Base-by-base conservation (phyloP, 1,140 invertebrate genomes). In the Hycleus phaleratus region DNA sequence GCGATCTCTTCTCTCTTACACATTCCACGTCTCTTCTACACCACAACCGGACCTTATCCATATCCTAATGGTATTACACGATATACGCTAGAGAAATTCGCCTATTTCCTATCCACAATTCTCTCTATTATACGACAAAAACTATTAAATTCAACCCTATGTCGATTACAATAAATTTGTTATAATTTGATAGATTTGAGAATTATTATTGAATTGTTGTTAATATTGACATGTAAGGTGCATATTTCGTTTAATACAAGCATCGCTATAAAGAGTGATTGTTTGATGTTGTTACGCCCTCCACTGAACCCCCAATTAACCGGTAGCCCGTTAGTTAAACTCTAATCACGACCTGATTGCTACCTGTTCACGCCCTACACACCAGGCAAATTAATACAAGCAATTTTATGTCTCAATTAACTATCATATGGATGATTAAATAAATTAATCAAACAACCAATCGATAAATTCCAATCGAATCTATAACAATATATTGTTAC, bases 221-320 rank as follows among this genome's bases (percentile, higher is more conserved):
- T 18, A 18, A 18, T 18, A 18, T 18, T 18, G 18, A 18, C 18
- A 18, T 18, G 18, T 18, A 18, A 18, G 18, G 18, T 18, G 18
- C 18, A 18, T 18, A 18, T 18, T 18, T 18, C 18, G 32, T 32
- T 32, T 32, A 32, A 7, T 7, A 32, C 32, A 32, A 42, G 5
- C 5, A 42, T 9, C 40, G 10, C 40, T 42, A 42, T 42, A 42
- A 9, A 42, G 46, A 50, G 58, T 53, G 58, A 49, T 67, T 64
- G 62, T 67, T 64, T 67, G 65, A 67, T 62, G 65, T 67, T 60
- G 65, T 67, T 67, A 67, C 65, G 65, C 65, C 65, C 65, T 62
- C 62, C 60, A 55, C 60, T 61, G 56, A 64, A 62, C 65, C 65
- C 65, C 62, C 65, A 67, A 67, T 67, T 67, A 67, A 67, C 65